A percentile compares a stretch with the other conserved stretches of the same genome.
Conservation (phyloP, 2,113 vertebrate genomes). For the Scatophagus argus region DNA sequence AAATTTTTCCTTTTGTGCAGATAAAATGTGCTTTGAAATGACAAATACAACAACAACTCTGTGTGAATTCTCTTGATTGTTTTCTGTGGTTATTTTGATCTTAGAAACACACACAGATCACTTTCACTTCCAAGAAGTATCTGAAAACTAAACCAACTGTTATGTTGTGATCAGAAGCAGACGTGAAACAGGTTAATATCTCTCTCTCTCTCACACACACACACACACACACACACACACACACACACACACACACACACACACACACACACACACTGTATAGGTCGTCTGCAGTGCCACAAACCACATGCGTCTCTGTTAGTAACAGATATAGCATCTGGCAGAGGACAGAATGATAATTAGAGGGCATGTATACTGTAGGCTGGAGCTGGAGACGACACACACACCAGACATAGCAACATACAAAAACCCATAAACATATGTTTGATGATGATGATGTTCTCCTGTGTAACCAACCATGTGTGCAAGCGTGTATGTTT, state of each 20-base stretch:
- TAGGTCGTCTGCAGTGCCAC: slow-evolving; percentile 54
- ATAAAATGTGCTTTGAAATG: neutral
- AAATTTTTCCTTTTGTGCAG: neutral
- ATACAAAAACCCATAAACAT: slow-evolving; percentile 43
- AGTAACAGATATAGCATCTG: slow-evolving; percentile 77
- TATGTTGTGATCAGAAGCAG: slow-evolving; percentile 1
- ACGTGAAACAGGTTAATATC: slow-evolving; percentile 8
- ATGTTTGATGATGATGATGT: slow-evolving; percentile 25
- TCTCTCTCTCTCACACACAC: neutral
- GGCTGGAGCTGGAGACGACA: slow-evolving; percentile 57
- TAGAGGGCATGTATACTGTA: slow-evolving; percentile 66
- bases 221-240: neutral
- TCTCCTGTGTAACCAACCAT: neutral
- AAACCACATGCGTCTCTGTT: slow-evolving; percentile 67
- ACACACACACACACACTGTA: slow-evolving; percentile 27
- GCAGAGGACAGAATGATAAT: slow-evolving; percentile 72
- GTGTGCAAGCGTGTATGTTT: neutral
- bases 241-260: slow-evolving; percentile 2
- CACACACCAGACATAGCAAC: slow-evolving; percentile 40
- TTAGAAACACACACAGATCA: neutral
- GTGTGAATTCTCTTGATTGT: neutral
- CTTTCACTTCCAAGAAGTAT: neutral
- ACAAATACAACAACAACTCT: neutral
- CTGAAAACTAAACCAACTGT: too few relatives aligned
- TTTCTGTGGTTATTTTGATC: neutral